phyloP scores from a whole-genome alignment of 2,888 invertebrate genomes.

The Dynastes tityus region DNA sequence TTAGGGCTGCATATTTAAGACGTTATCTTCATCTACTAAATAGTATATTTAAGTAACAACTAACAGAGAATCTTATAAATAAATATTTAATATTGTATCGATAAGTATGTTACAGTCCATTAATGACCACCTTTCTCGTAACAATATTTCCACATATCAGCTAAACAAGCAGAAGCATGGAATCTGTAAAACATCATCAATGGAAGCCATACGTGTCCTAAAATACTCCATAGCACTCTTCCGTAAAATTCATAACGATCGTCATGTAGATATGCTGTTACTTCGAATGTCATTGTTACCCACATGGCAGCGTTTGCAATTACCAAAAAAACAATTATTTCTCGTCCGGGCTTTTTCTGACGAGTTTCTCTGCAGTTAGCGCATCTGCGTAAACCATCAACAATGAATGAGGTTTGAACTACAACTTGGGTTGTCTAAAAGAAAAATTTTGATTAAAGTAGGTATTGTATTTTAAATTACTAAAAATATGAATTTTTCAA shows the following conservation, averaged over 20 bases:
- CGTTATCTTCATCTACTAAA: too few species aligned
- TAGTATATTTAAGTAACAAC: neutral
- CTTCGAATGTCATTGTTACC: slow-evolving; percentile 82
- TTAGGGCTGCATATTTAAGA: too few species aligned
- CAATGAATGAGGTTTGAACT: slow-evolving; percentile 82
- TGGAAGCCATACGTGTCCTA: slow-evolving; percentile 82
- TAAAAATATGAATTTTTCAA: too few species aligned
- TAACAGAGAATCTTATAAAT: too few species aligned
- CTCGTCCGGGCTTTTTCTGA: slow-evolving; percentile 81
- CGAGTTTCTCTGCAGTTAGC: slow-evolving; percentile 78
- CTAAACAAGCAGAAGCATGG: slow-evolving; percentile 85
- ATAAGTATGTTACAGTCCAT: neutral
- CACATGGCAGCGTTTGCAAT: slow-evolving; percentile 85
- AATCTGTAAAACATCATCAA: slow-evolving; percentile 86
- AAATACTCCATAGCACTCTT: slow-evolving; percentile 80
- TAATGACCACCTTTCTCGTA: slow-evolving; percentile 75
- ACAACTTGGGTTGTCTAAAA: slow-evolving; percentile 80
- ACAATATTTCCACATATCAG: slow-evolving; percentile 85
- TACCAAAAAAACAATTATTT: slow-evolving; percentile 83
- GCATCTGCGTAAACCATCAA: slow-evolving; percentile 83
- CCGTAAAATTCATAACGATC: slow-evolving; percentile 80
- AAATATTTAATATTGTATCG: neutral
- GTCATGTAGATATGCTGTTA: slow-evolving; percentile 73
- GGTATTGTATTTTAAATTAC: too few species aligned
- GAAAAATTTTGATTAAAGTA: neutral